phyloP scores from a whole-genome alignment of 2,113 vertebrate species.

The Gymnobelideus leadbeateri region DNA sequence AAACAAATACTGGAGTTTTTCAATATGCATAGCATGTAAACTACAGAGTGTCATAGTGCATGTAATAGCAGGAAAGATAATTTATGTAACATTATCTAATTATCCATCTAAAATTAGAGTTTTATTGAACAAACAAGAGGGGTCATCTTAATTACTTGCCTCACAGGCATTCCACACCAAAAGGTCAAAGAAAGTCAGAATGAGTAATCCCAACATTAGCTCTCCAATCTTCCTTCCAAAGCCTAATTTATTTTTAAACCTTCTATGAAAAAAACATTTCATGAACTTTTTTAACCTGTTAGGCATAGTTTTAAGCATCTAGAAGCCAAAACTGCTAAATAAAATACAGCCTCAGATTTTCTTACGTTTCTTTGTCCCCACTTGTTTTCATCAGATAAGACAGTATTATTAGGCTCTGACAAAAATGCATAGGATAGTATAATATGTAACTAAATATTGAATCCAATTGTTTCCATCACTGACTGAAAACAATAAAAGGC shows the following conservation, averaged over 20 bases:
- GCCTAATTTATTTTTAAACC: slow-evolving; percentile 38
- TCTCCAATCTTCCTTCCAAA: slow-evolving; percentile 37
- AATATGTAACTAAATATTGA: neutral
- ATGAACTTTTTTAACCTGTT: slow-evolving; percentile 19
- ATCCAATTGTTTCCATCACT: neutral
- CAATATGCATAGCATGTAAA: neutral
- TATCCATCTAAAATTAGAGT: slow-evolving; percentile 9
- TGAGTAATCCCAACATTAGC: slow-evolving; percentile 20
- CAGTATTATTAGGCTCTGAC: neutral
- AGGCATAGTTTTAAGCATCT: neutral
- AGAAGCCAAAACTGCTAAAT: neutral
- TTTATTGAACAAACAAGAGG: slow-evolving; percentile 30
- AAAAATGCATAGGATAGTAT: neutral
- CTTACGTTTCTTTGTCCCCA: neutral
- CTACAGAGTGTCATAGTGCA: neutral
- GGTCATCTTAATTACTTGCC: slow-evolving; percentile 13
- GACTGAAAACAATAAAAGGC: neutral
- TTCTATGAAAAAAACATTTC: slow-evolving; percentile 20
- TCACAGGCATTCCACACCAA: neutral
- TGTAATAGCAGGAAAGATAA: neutral
- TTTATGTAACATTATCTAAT: neutral
- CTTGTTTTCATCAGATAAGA: neutral
- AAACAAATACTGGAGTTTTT: neutral
- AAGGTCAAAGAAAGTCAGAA: slow-evolving; percentile 45
- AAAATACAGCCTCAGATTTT: neutral